Percentiles rank a stretch among this genome's conserved stretches.
Evolutionary conservation across 2,113 vertebrate genomes (phyloP).

Genomic region (Anhinga rufa): DNA sequence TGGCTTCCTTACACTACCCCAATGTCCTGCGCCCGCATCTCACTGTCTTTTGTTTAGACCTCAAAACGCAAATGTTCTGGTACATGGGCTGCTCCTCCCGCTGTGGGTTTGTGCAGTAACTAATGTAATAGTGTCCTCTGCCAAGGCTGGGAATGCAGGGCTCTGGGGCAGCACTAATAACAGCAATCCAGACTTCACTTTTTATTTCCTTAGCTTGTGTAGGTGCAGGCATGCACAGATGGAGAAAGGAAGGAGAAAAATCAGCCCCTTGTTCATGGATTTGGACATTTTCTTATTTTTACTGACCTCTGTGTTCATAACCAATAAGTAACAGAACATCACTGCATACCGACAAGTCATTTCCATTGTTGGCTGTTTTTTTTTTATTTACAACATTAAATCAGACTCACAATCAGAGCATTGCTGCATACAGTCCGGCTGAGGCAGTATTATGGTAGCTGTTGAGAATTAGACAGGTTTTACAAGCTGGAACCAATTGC

Average conservation of each 20-base stretch:
- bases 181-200: neutral
- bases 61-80: neutral
- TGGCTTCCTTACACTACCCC: neutral
- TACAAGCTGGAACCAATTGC: conserved; percentile 70
- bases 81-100: neutral
- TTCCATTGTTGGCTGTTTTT: neutral
- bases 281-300: neutral
- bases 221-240: neutral
- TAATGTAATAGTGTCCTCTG: neutral
- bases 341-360: neutral
- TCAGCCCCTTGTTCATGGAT: neutral
- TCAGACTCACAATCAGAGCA: neutral
- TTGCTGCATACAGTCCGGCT: neutral
- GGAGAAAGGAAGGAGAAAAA: neutral
- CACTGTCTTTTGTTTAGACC: neutral
- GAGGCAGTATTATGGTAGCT: conserved; percentile 39
- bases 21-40: fast-evolving
- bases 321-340: neutral
- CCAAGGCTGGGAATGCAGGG: neutral
- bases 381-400: neutral
- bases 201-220: neutral
- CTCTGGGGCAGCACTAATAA: neutral
- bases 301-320: neutral
- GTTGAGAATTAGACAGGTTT: conserved; percentile 24
- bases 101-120: neutral